phyloP scores from a whole-genome alignment of 2,113 vertebrate species.

The Corapipo altera region DNA sequence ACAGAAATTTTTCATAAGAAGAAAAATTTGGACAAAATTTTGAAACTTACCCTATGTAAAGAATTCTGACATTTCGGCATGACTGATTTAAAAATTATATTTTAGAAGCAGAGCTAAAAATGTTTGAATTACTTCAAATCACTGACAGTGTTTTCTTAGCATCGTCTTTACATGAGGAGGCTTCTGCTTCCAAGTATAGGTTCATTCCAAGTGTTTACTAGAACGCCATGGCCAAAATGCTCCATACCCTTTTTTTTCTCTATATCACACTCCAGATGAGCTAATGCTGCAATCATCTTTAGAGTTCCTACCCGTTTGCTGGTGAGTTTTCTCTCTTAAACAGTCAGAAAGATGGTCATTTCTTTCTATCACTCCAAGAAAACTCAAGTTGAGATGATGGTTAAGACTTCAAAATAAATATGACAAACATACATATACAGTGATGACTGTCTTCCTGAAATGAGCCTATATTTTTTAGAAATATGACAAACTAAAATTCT shows the following conservation, averaged over 20 bases:
- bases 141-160: not conserved
- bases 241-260: not conserved
- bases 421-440: not conserved
- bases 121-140: not conserved
- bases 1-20: not conserved
- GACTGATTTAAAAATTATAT: not conserved
- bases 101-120: not conserved
- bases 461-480: not conserved
- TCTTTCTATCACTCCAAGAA: not conserved
- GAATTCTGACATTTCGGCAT: not conserved
- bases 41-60: not conserved
- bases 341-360: not conserved
- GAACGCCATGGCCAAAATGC: not conserved
- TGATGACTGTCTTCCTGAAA: not conserved
- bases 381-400: not conserved
- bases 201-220: not conserved
- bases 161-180: not conserved
- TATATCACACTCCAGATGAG: fast-evolving
- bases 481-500: not conserved
- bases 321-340: not conserved
- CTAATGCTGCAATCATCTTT: not conserved
- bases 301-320: not conserved
- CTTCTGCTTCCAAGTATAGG: not conserved
- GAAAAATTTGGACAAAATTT: not conserved
- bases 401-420: not conserved